A percentile compares a stretch with the other conserved stretches of the same genome.
Evolutionary conservation across 2,113 vertebrate genomes (phyloP).

Genomic region (Spermophilus dauricus): DNA sequence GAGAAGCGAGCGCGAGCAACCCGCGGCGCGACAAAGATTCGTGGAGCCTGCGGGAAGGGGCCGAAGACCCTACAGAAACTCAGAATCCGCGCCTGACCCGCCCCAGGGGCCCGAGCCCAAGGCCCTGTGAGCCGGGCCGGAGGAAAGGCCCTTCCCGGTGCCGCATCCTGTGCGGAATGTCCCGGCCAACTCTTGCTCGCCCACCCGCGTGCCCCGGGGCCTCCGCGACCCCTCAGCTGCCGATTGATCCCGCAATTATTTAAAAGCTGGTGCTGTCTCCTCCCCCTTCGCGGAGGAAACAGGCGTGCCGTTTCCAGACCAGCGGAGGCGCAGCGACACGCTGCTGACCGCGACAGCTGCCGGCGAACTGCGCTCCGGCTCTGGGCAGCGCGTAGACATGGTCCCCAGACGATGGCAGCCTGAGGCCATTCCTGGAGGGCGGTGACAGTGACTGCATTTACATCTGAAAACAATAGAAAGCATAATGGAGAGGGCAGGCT

Average conservation of each 20-base stretch:
- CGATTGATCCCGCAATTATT: conserved; percentile 87
- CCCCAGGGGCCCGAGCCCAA: neutral
- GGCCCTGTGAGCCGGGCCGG: neutral
- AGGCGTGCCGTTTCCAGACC: conserved; percentile 92
- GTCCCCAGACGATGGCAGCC: no score
- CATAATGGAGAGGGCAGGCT: no score
- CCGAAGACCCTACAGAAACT: neutral
- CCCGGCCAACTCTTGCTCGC: neutral
- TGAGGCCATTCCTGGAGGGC: no score
- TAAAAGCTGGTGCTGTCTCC: conserved; percentile 88
- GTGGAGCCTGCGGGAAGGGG: neutral
- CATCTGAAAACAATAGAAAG: no score
- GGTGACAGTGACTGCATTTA: no score
- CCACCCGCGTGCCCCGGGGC: neutral
- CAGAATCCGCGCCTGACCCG: neutral
- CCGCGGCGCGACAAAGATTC: neutral
- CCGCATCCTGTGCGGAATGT: neutral
- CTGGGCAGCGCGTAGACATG: conserved; percentile 58
- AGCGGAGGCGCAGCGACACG: conserved; percentile 87
- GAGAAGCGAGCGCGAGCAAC: neutral
- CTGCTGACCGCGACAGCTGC: conserved; percentile 87
- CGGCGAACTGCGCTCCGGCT: conserved; percentile 85
- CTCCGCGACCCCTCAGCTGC: neutral
- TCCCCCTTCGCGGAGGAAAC: conserved; percentile 89
- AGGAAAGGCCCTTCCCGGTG: neutral